Evolutionary conservation across 1,140 invertebrate genomes (phyloP).

Genomic region (Dreissena polymorpha): DNA sequence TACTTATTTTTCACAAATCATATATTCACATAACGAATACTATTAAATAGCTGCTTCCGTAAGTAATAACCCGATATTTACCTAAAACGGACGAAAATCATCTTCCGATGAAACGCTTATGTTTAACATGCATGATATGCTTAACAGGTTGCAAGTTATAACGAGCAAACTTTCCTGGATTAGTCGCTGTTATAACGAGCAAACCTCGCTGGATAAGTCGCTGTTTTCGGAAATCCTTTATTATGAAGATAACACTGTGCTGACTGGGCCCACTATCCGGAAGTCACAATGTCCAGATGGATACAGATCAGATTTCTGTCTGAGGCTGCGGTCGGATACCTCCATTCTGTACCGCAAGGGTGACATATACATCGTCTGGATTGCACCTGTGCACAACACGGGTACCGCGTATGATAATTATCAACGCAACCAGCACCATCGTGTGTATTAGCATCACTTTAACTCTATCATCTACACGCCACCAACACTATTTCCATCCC

Average conservation of each 20-base stretch:
- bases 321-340: neutral
- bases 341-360: slow-evolving; percentile 17
- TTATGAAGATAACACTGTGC: slow-evolving; percentile 5
- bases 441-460: no score
- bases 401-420: neutral
- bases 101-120: neutral
- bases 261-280: slow-evolving; percentile 12
- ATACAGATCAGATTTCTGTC: slow-evolving; percentile 1
- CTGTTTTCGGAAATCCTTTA: neutral
- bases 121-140: neutral
- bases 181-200: no score
- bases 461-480: no score
- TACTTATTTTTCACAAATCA: neutral
- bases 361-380: slow-evolving; percentile 45
- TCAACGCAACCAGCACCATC: no score
- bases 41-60: neutral
- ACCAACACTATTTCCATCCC: no score
- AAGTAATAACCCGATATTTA: neutral
- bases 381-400: slow-evolving; percentile 39
- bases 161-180: neutral
- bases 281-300: slow-evolving; percentile 31
- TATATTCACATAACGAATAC: neutral
- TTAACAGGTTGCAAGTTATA: slow-evolving; percentile 26
- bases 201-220: no score
- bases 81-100: neutral